Percentiles rank a stretch among this genome's conserved stretches.
Conservation (phyloP, 2,888 invertebrate genomes). For the Sericinus montela region DNA sequence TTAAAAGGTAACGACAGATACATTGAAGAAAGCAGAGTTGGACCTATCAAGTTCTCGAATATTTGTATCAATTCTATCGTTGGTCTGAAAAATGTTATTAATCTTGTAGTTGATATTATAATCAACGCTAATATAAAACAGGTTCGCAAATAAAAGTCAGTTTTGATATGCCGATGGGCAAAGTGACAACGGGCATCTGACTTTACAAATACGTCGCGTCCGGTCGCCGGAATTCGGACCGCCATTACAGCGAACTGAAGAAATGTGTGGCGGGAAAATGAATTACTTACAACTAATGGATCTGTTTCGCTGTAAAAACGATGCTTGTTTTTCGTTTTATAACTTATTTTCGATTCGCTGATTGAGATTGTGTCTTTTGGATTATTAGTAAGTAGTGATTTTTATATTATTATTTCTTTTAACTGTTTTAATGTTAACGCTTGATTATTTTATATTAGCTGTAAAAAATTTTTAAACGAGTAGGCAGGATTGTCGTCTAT, state of each 20-base stretch:
- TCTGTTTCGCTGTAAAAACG: slow-evolving; percentile 5
- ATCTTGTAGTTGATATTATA: not conserved
- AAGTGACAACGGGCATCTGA: slow-evolving; percentile 6
- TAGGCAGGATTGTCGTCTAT: too few relatives aligned
- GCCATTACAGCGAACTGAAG: slow-evolving; percentile 6
- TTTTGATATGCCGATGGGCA: not conserved
- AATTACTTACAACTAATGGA: slow-evolving; percentile 2
- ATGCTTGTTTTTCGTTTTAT: not conserved
- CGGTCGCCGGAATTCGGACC: slow-evolving; percentile 6
- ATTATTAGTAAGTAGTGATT: too few relatives aligned
- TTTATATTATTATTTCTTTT: too few relatives aligned
- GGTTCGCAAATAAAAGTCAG: slow-evolving; percentile 1
- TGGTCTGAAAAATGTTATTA: not conserved
- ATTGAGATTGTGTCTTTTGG: not conserved
- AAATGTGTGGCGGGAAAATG: slow-evolving; percentile 11
- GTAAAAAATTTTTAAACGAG: too few relatives aligned
- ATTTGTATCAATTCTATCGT: too few relatives aligned
- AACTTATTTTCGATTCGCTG: not conserved
- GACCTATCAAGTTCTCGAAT: too few relatives aligned
- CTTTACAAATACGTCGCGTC: slow-evolving; percentile 13
- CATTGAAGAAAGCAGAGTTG: too few relatives aligned
- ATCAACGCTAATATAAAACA: slow-evolving; percentile 10
- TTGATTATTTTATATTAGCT: too few relatives aligned
- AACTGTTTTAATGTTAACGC: too few relatives aligned
- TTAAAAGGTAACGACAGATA: too few relatives aligned